Evolutionary conservation across 2,113 vertebrate genomes (phyloP).

Genomic region (Pimephales promelas): DNA sequence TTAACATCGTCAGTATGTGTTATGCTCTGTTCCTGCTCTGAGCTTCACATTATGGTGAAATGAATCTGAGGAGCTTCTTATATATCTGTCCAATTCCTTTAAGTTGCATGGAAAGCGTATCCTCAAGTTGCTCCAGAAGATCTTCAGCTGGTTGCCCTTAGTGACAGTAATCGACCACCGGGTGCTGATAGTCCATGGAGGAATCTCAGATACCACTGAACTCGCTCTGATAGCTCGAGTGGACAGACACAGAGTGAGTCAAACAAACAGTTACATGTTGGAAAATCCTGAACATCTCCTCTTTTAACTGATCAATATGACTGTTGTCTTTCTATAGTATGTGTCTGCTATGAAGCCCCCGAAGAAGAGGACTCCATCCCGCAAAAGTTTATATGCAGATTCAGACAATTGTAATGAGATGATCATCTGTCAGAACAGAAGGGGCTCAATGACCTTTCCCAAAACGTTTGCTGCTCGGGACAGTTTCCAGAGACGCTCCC

Average conservation of each 20-base stretch:
- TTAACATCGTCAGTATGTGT: neutral
- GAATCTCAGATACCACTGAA: constrained; percentile 87
- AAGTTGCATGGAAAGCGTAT: constrained; percentile 90
- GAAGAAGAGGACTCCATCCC: constrained; percentile 67
- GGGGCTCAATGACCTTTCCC: constrained; percentile 58
- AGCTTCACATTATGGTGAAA: neutral
- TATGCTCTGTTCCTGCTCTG: too few species aligned
- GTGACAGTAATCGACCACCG: constrained; percentile 91
- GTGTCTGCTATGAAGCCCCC: constrained; percentile 83
- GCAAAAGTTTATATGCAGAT: constrained; percentile 54
- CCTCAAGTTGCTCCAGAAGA: constrained; percentile 86
- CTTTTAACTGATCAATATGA: neutral
- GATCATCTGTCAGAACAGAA: constrained; percentile 51
- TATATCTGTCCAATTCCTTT: neutral
- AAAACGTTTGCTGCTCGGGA: constrained; percentile 52
- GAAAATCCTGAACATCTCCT: neutral
- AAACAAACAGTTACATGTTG: neutral
- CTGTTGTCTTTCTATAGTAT: constrained; percentile 62
- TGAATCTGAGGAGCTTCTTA: neutral
- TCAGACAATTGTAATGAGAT: constrained; percentile 59
- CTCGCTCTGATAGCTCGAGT: constrained; percentile 81
- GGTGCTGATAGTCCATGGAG: constrained; percentile 88
- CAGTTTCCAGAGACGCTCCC: constrained; percentile 69
- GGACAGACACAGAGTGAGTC: constrained; percentile 84
- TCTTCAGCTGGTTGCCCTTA: constrained; percentile 92